phyloP scores from a whole-genome alignment of 2,113 vertebrate genomes.

The Pseudonaja textilis region DNA sequence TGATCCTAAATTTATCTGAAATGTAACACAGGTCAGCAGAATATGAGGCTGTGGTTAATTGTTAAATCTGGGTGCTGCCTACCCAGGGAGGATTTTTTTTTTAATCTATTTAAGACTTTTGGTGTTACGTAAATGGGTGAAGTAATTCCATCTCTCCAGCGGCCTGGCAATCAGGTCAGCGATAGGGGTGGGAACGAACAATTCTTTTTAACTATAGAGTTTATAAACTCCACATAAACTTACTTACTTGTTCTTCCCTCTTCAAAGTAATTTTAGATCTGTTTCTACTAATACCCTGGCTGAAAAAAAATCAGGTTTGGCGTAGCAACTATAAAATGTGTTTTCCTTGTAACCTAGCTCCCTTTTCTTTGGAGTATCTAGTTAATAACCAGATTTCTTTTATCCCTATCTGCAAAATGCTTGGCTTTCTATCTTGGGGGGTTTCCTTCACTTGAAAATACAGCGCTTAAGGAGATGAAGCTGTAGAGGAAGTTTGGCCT shows the following conservation, averaged over 20 bases:
- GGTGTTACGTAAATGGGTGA: slow-evolving; percentile 47
- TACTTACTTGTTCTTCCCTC: neutral
- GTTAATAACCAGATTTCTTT: neutral
- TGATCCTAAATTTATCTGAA: neutral
- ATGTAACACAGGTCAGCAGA: neutral
- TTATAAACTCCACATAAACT: neutral
- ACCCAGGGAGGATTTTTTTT: neutral
- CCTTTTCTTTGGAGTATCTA: neutral
- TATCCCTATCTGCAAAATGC: neutral
- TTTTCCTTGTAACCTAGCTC: neutral
- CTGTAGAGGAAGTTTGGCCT: neutral
- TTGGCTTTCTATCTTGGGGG: neutral
- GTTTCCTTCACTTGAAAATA: neutral
- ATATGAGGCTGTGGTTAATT: neutral
- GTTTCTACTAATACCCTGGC: neutral
- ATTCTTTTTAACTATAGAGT: slow-evolving; percentile 25
- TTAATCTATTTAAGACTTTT: slow-evolving; percentile 32
- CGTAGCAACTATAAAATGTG: neutral
- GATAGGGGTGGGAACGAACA: neutral
- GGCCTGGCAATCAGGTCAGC: slow-evolving; percentile 29
- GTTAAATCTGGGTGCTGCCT: neutral
- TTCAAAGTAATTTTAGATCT: slow-evolving; percentile 9
- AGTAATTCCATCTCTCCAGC: slow-evolving; percentile 32
- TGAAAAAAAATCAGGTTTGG: neutral
- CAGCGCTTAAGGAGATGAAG: neutral